Percentiles rank a stretch among this genome's conserved stretches.
Conservation (phyloP, 2,888 invertebrate species). For the Linnaemya tessellans region DNA sequence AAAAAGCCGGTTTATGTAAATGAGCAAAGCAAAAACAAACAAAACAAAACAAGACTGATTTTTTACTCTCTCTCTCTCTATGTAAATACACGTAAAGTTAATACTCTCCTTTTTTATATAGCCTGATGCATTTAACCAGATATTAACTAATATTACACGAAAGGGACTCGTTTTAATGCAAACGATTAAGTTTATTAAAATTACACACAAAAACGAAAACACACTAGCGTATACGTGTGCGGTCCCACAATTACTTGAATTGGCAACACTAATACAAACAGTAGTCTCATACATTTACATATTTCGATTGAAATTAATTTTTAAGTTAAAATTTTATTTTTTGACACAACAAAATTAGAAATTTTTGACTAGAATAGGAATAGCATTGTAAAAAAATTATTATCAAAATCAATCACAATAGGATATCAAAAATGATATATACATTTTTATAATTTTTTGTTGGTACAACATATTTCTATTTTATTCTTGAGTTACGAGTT, state of each 20-base stretch:
- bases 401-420: too few species aligned
- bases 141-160: conserved; percentile 59
- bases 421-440: too few species aligned
- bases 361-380: too few species aligned
- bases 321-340: too few species aligned
- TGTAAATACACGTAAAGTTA: neutral
- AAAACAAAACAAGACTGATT: conserved; percentile 7
- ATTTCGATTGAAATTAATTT: too few species aligned
- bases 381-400: too few species aligned
- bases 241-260: neutral
- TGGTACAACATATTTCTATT: too few species aligned
- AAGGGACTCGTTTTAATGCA: conserved; percentile 62
- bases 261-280: neutral
- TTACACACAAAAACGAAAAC: conserved; percentile 1
- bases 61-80: neutral
- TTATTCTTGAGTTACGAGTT: too few species aligned
- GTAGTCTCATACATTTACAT: too few species aligned
- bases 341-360: too few species aligned
- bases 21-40: conserved; percentile 21
- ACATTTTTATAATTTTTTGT: too few species aligned
- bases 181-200: conserved; percentile 63
- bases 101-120: conserved; percentile 5
- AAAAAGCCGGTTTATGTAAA: conserved; percentile 65
- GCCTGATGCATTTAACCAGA: conserved; percentile 45
- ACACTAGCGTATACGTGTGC: neutral